Conservation (phyloP, 2,888 invertebrate species). For the Brenthis daphne region DNA sequence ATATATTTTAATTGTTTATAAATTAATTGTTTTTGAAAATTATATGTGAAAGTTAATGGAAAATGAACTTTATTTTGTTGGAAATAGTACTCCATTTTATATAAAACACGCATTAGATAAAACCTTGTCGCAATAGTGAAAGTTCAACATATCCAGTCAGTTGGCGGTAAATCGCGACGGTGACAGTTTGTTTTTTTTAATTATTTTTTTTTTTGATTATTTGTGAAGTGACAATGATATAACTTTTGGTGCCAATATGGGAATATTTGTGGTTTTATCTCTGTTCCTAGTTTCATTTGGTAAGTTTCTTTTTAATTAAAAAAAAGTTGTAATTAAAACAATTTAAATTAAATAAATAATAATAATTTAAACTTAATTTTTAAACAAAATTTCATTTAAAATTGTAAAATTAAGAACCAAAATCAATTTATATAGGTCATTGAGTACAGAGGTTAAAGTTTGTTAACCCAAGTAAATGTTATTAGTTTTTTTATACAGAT, state of each 20-base stretch:
- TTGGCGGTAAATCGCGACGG: conserved; percentile 66
- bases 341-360: background rate
- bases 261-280: conserved; percentile 36
- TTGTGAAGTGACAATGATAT: conserved; percentile 33
- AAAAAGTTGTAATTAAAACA: background rate
- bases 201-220: conserved; percentile 20
- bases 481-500: too few relatives aligned
- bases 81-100: conserved; percentile 34
- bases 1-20: background rate
- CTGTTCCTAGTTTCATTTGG: conserved; percentile 48
- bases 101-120: conserved; percentile 43
- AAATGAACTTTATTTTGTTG: conserved; percentile 29
- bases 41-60: conserved; percentile 17
- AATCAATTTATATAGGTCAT: too few relatives aligned
- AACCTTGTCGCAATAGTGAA: conserved; percentile 55
- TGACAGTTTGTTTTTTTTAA: conserved; percentile 48
- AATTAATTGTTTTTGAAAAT: background rate
- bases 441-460: too few relatives aligned
- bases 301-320: conserved; percentile 35
- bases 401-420: too few relatives aligned
- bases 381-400: too few relatives aligned
- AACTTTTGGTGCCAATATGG: conserved; percentile 36
- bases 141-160: conserved; percentile 59
- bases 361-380: background rate
- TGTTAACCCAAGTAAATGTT: too few relatives aligned